These are phyloP conservation scores for Cheilosia grossa DNA, from an alignment of 2,888 invertebrate genomes.

Conservation along the genomic window DNA sequence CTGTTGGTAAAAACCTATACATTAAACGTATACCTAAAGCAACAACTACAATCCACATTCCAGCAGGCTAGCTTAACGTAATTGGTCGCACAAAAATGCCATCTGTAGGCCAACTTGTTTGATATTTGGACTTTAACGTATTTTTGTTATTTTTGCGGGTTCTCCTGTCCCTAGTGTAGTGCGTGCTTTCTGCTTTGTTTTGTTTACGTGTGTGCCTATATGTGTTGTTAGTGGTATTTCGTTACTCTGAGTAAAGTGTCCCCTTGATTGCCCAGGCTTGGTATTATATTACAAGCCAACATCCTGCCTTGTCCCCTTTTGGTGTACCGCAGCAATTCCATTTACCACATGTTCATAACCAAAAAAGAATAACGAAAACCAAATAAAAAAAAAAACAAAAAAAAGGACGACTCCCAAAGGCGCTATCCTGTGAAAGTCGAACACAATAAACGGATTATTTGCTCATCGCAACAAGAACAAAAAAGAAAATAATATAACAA, in stretches of 20 bases:
- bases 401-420: conserved; percentile 65
- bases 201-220: conserved; percentile 26
- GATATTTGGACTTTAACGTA: conserved; percentile 68
- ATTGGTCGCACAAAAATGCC: conserved; percentile 62
- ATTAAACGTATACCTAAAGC: neutral
- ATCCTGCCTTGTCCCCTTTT: conserved; percentile 60
- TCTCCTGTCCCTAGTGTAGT: conserved; percentile 14
- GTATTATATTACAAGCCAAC: conserved; percentile 60
- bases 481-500: conserved; percentile 21
- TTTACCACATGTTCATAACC: conserved; percentile 42
- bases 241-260: conserved; percentile 52
- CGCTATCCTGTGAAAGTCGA: conserved; percentile 69
- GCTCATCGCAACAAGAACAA: conserved; percentile 37
- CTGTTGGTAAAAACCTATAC: conserved; percentile 18
- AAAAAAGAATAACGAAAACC: conserved; percentile 8
- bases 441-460: conserved; percentile 72
- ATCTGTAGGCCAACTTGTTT: conserved; percentile 74
- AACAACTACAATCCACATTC: conserved; percentile 65
- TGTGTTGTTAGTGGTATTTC: conserved; percentile 22
- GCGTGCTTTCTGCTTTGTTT: conserved; percentile 17
- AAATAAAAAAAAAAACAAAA: conserved; percentile 28
- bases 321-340: conserved; percentile 44
- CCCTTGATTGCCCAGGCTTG: conserved; percentile 61
- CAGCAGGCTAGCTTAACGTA: conserved; percentile 59
- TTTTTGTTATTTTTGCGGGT: conserved; percentile 35